Base-by-base conservation (phyloP, 64 coral and sea anemone genomes). In the Anthopleura sola region DNA sequence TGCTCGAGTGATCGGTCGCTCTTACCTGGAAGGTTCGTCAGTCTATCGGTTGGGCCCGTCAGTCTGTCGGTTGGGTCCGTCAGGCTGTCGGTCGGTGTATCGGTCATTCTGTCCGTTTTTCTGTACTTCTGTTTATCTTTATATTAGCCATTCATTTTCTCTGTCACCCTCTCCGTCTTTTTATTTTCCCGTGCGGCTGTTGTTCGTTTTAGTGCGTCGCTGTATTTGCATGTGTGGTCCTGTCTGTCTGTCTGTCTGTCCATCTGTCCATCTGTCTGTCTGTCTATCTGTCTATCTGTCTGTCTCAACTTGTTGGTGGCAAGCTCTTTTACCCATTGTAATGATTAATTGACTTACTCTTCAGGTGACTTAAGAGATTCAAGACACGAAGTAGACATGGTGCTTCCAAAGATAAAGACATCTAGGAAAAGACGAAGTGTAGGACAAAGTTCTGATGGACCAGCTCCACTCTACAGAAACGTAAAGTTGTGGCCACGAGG, bases 371-470 rank as follows among this genome's bases (percentile, higher is more conserved):
- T 48, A 79, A 79, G 9, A 48, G 18, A 48, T 13, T 48, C 6
- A 9, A 79, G 24, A 48, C 47, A 83, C 31, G 82, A 83, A 36
- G 82, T 53, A 83, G 82, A 83, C 50, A 83, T 83, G 82, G 55
- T 56, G 13, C 50, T 83, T 15, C 82, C 82, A 9, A 20, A 54
- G 47, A 5, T 34, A 14, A 36, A 56, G 18, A 33, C 14, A 83
- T 24, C 37, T 15, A 83, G 32, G 18, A 83, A 24, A 32, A 81
- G 19, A 81, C 12, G 82, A 83, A 31, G 82, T 29, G 10, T 9
- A 7, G 0, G 18, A 46, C 5, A 2, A 36, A 24, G 6, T 33
- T 56, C 18, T 16, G 47, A 32, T 24, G 21, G 24, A 32, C 66
- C 66, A 34, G 34, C 66, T 32, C 24, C 8, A 34, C 14, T 32